Evolutionary conservation across 2,113 vertebrate genomes (phyloP).

Genomic region (Blennius ocellaris): DNA sequence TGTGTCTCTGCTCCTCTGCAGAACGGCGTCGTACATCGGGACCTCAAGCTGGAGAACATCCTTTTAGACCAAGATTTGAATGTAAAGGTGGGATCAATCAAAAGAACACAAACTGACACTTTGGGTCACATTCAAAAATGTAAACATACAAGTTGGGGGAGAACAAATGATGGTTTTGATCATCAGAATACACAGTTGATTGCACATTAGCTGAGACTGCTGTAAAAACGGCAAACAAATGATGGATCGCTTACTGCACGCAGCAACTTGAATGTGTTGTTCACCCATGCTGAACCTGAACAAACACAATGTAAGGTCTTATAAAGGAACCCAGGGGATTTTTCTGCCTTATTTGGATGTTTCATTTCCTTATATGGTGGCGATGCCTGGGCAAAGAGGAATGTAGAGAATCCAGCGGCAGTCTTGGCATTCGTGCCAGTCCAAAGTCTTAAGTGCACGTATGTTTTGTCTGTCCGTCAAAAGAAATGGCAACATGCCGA

Average conservation of each 20-base stretch:
- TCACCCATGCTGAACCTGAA: conserved; percentile 15
- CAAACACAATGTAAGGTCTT: conserved; percentile 60
- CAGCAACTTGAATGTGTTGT: conserved; percentile 40
- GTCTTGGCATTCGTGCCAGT: conserved; percentile 60
- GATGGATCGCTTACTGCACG: conserved; percentile 39
- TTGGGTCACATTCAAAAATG: not conserved
- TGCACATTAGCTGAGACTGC: not conserved
- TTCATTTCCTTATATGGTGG: conserved; percentile 65
- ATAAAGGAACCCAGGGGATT: conserved; percentile 57
- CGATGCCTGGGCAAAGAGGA: conserved; percentile 52
- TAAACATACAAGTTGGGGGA: not conserved
- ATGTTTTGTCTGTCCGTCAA: conserved; percentile 35
- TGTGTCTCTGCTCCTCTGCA: conserved; percentile 60
- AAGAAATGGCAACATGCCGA: conserved; percentile 44
- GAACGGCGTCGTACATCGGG: conserved; percentile 85
- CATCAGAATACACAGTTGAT: not conserved
- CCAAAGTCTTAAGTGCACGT: conserved; percentile 50
- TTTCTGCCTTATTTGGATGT: conserved; percentile 19
- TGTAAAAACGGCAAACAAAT: not conserved
- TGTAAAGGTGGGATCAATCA: conserved; percentile 78
- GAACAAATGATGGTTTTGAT: not conserved
- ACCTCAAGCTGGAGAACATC: conserved; percentile 87
- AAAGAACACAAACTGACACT: not conserved
- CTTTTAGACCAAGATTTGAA: conserved; percentile 84
- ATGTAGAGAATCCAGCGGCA: conserved; percentile 74